These are phyloP conservation scores for Scaptomyza cyrtandrae DNA, from an alignment of 2,888 invertebrate genomes.

Conservation along the genomic window DNA sequence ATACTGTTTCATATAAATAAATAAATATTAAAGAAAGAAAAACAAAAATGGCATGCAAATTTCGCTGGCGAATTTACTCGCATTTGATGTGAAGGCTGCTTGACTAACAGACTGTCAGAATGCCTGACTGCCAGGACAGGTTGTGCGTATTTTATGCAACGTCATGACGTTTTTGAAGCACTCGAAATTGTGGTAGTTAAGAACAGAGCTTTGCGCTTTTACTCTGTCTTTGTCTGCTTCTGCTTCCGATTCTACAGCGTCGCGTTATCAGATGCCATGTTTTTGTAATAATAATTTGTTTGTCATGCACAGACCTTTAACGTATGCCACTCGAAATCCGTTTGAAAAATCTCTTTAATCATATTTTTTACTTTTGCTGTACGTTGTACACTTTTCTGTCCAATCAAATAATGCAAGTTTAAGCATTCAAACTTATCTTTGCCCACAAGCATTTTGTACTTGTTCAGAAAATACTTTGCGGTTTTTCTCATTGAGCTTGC, in stretches of 20 bases:
- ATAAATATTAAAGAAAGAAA: constrained; percentile 64
- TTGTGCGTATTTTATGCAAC: constrained; percentile 50
- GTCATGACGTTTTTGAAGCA: constrained; percentile 37
- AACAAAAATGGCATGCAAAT: constrained; percentile 62
- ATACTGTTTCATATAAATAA: constrained; percentile 34
- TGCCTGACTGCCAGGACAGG: constrained; percentile 3
- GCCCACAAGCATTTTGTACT: constrained; percentile 3
- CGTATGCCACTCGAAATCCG: constrained; percentile 14
- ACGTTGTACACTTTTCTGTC: background rate
- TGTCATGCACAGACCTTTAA: constrained; percentile 17
- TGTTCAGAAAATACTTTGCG: constrained; percentile 1
- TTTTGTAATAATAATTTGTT: constrained; percentile 41
- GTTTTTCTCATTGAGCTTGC: constrained; percentile 6
- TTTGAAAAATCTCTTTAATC: constrained; percentile 26
- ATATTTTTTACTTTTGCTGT: background rate
- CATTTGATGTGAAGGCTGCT: constrained; percentile 34
- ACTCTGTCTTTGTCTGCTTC: constrained; percentile 29
- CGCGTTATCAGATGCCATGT: constrained; percentile 39
- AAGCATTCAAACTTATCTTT: constrained; percentile 1
- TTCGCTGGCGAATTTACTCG: constrained; percentile 31
- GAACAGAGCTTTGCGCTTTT: constrained; percentile 11
- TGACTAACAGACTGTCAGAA: constrained; percentile 1
- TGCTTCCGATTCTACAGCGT: background rate
- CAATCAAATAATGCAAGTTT: constrained; percentile 1
- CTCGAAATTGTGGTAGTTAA: constrained; percentile 11